These are phyloP conservation scores for Resseliella maxima DNA, from an alignment of 2,888 invertebrate genomes.

Conservation along the genomic window DNA sequence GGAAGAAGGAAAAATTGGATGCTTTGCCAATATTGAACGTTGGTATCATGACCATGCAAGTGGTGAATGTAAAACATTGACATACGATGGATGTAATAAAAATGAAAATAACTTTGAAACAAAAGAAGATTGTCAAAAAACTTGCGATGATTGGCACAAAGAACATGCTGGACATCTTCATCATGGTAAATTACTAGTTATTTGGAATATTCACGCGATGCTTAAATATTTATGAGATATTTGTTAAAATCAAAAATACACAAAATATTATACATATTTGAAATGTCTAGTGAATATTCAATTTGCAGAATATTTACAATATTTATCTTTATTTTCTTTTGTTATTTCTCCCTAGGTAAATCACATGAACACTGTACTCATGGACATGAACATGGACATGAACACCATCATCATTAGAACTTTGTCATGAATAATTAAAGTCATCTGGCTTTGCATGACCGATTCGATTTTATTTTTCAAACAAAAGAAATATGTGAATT, in stretches of 20 bases:
- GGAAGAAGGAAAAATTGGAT: not conserved
- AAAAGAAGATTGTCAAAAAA: not conserved
- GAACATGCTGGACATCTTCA: not conserved
- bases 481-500: not conserved
- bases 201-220: too few species aligned
- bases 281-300: too few species aligned
- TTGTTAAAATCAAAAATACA: too few species aligned
- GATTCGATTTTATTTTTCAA: not conserved
- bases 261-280: too few species aligned
- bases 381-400: not conserved
- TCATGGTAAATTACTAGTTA: too few species aligned
- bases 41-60: constrained; percentile 35
- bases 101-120: constrained; percentile 14
- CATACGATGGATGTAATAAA: constrained; percentile 31
- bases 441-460: not conserved
- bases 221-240: too few species aligned
- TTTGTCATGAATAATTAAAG: not conserved
- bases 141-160: constrained; percentile 27
- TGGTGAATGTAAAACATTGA: not conserved
- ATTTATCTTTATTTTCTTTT: too few species aligned
- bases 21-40: not conserved
- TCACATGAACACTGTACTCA: not conserved
- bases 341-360: too few species aligned
- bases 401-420: not conserved
- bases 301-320: too few species aligned